Evolutionary conservation across 2,797 vertebrate species (phyloP).

Genomic region (Periparus ater): DNA sequence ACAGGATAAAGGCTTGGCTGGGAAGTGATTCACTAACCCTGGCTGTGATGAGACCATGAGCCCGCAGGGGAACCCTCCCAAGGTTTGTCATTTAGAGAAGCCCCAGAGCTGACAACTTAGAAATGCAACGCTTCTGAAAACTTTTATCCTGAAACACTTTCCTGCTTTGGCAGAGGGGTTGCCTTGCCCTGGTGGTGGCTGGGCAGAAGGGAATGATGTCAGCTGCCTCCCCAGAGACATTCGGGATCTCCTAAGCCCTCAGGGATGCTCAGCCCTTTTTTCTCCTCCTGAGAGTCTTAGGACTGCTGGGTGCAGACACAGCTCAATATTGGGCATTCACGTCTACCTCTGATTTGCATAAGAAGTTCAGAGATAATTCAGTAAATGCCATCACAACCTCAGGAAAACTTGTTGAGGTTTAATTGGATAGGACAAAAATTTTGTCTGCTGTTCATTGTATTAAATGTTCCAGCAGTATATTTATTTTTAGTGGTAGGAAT

Average conservation of each 20-base stretch:
- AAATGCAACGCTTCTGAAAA: not conserved
- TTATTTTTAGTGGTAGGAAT: conserved; percentile 63
- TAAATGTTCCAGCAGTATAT: conserved; percentile 11
- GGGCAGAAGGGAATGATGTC: not conserved
- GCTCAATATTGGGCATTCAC: not conserved
- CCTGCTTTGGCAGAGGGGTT: not conserved
- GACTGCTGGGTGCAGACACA: not conserved
- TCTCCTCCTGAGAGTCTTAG: not conserved
- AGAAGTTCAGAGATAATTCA: conserved; percentile 57
- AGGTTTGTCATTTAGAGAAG: not conserved
- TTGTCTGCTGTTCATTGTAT: conserved; percentile 36
- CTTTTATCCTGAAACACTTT: not conserved
- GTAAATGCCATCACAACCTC: conserved; percentile 38
- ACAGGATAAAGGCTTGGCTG: not conserved
- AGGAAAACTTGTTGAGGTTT: conserved; percentile 62
- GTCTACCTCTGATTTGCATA: conserved; percentile 48
- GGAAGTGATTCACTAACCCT: accelerated
- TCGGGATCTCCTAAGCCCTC: not conserved
- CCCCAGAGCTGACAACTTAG: not conserved
- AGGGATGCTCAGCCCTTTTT: not conserved
- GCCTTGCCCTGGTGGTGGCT: not conserved
- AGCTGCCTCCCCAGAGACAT: not conserved
- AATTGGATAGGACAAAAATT: conserved; percentile 68
- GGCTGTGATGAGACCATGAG: not conserved
- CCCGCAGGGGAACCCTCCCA: not conserved